These are phyloP conservation scores for Chesias legatella DNA, from an alignment of 2,888 invertebrate genomes.

Conservation along the genomic window DNA sequence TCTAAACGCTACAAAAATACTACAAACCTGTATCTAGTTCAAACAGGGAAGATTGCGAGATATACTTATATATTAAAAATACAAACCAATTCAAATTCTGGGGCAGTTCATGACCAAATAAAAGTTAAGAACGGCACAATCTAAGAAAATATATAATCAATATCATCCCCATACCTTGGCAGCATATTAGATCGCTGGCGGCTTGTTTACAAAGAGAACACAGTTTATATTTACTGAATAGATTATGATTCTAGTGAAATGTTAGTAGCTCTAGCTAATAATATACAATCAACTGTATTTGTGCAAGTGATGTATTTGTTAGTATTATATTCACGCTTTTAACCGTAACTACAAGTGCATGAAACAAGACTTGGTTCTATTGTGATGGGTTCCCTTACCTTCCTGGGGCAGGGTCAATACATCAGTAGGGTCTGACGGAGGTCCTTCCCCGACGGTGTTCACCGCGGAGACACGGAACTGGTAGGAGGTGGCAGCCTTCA, in stretches of 20 bases:
- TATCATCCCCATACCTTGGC: conserved; percentile 71
- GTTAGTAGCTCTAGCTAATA: conserved; percentile 19
- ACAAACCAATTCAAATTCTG: conserved; percentile 20
- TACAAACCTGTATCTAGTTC: too few species aligned
- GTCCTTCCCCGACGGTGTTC: conserved; percentile 97
- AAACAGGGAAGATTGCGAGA: not conserved
- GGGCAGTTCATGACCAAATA: conserved; percentile 21
- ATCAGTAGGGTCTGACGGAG: conserved; percentile 93
- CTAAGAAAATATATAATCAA: conserved; percentile 26
- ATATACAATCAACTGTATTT: conserved; percentile 12
- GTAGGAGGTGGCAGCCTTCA: conserved; percentile 97
- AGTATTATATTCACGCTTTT: not conserved
- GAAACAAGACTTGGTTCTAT: conserved; percentile 8
- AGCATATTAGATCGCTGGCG: conserved; percentile 79
- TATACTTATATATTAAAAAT: conserved; percentile 12
- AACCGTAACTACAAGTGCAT: conserved; percentile 8
- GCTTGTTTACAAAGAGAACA: conserved; percentile 73
- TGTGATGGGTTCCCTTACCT: conserved; percentile 90
- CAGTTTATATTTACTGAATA: conserved; percentile 37
- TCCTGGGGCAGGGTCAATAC: conserved; percentile 96
- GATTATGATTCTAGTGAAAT: conserved; percentile 23
- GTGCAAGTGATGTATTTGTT: conserved; percentile 13
- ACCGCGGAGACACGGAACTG: conserved; percentile 98
- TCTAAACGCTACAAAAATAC: too few species aligned
- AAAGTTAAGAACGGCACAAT: conserved; percentile 27